Evolutionary conservation across 2,113 vertebrate species (phyloP).

Genomic region (Boulengerochromis microlepis): DNA sequence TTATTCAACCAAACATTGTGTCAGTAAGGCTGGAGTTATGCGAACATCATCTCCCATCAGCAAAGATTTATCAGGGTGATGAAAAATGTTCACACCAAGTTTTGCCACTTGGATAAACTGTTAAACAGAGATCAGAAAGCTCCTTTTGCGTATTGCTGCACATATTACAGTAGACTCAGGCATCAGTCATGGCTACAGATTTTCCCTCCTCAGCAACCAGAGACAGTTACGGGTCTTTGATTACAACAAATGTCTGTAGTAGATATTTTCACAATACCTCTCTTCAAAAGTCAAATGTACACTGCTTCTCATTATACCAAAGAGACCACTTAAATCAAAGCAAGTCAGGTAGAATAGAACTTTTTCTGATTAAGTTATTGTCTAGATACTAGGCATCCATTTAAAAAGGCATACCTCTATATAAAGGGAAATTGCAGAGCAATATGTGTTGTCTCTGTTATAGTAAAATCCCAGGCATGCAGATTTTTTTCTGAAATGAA

Average conservation of each 20-base stretch:
- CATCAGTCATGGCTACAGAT: slow-evolving; percentile 8
- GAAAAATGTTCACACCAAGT: slow-evolving; percentile 37
- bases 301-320: neutral
- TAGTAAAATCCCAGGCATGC: neutral
- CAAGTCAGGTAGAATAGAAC: neutral
- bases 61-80: slow-evolving; percentile 53
- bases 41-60: slow-evolving; percentile 49
- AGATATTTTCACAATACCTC: slow-evolving; percentile 15
- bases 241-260: slow-evolving; percentile 31
- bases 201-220: neutral
- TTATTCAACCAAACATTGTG: slow-evolving; percentile 62
- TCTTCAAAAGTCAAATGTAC: neutral
- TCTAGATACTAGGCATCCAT: neutral
- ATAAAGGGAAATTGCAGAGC: neutral
- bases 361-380: slow-evolving; percentile 5
- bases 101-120: slow-evolving; percentile 35
- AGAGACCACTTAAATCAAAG: slow-evolving; percentile 3
- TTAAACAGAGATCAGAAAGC: neutral
- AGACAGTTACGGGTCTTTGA: slow-evolving; percentile 21
- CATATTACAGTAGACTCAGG: slow-evolving; percentile 6
- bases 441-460: neutral
- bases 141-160: neutral
- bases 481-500: neutral
- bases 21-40: slow-evolving; percentile 54
- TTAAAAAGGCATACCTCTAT: neutral